phyloP scores from a whole-genome alignment of 2,113 vertebrate species.

The Anser brachyrhynchus region DNA sequence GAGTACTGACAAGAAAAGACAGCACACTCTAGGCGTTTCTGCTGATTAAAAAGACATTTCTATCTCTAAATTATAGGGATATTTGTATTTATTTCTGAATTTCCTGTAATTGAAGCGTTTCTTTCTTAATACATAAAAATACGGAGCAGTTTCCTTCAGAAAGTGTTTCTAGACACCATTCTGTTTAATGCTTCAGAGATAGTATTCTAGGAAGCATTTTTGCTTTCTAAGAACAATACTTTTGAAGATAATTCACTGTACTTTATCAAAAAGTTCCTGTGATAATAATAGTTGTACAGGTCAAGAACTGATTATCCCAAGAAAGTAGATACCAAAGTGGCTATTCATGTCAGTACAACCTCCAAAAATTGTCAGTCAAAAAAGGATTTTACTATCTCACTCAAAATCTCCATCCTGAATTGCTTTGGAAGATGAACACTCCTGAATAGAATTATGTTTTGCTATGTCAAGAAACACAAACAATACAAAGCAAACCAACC shows the following conservation, averaged over 20 bases:
- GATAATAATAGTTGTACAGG: neutral
- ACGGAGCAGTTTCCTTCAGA: neutral
- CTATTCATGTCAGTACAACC: neutral
- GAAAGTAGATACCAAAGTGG: neutral
- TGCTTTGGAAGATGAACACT: neutral
- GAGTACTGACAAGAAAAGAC: neutral
- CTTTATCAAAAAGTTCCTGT: neutral
- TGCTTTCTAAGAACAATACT: constrained; percentile 71
- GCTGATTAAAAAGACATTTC: neutral
- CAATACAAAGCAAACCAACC: neutral
- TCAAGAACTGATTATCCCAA: neutral
- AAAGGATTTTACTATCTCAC: neutral
- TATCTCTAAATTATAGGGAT: neutral
- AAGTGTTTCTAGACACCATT: neutral
- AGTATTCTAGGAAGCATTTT: constrained; percentile 64
- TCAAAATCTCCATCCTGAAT: neutral
- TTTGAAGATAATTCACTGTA: constrained; percentile 12
- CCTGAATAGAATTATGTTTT: neutral
- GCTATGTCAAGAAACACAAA: neutral
- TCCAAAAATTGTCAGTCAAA: neutral
- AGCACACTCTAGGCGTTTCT: neutral
- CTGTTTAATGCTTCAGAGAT: neutral
- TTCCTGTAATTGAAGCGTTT: neutral
- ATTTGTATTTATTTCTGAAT: neutral
- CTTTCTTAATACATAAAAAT: neutral